Percentiles rank a stretch among this genome's conserved stretches.
phyloP scores from a whole-genome alignment of 2,888 invertebrate species.

The Dyspetes luteomarginatus region DNA sequence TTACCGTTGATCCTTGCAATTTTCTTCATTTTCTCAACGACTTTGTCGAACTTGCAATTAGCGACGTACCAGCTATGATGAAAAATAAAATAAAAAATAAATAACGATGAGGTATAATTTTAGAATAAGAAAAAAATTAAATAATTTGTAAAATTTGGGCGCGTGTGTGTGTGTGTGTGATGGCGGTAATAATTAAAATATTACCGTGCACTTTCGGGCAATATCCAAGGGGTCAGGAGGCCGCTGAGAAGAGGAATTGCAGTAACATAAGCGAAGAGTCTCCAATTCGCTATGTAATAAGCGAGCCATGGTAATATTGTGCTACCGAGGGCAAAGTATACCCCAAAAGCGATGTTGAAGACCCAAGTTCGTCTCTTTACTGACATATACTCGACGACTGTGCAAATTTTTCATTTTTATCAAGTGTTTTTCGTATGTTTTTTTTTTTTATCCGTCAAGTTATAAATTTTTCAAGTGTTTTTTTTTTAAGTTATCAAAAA shows the following conservation, averaged over 20 bases:
- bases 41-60: conserved; percentile 83
- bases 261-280: conserved; percentile 82
- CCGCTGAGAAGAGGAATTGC: conserved; percentile 83
- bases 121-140: not conserved
- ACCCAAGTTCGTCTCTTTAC: conserved; percentile 84
- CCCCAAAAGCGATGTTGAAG: conserved; percentile 84
- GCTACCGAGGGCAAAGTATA: conserved; percentile 84
- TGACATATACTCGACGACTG: conserved; percentile 85
- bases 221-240: conserved; percentile 83
- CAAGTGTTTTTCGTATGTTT: no score
- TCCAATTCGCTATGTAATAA: conserved; percentile 84
- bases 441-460: no score
- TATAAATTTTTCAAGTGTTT: not conserved
- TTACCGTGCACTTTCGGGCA: conserved; percentile 85
- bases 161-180: no score
- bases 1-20: conserved; percentile 84
- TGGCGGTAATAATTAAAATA: no score
- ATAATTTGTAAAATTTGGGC: conserved; percentile 1
- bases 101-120: conserved; percentile 6
- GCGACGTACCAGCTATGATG: conserved; percentile 84
- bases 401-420: no score
- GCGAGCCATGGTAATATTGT: conserved; percentile 85
- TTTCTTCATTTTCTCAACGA: conserved; percentile 83
- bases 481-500: no score
- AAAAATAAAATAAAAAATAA: conserved; percentile 41